Evolutionary conservation across 2,888 invertebrate species (phyloP), one percentile per base, ranked within the genome.

Genomic region (Aelia acuminata): DNA sequence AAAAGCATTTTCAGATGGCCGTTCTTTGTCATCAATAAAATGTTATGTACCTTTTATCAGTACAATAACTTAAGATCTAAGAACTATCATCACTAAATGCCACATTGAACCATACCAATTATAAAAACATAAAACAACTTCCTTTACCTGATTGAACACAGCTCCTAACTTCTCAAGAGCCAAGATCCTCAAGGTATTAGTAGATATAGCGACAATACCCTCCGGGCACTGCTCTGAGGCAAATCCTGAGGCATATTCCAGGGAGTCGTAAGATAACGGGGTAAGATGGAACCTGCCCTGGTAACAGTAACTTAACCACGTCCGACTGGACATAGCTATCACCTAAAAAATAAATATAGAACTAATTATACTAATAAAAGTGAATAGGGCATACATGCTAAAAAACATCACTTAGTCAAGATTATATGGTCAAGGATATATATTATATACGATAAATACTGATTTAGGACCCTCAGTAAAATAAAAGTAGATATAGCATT

Each of bases 161-260:
- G 98, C 99, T 0, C 99, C 99, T 2, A 99, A 93, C 92, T 99
- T 99, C 92, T 99, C 99, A 88, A 99, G 93, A 0, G 99, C 99
- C 92, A 99, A 94, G 94, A 99, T 99, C 91, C 99, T 94, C 87
- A 99, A 93, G 0, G 99, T 99, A 92, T 99, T 99, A 1, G 98
- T 97, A 0, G 99, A 98, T 92, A 99, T 99, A 0, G 99, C 99
- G 0, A 99, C 99, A 91, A 99, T 98, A 90, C 99, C 99, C 93
- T 99, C 99, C 0, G 98, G 98, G 93, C 99, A 99, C 93, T 99
- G 99, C 93, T 99, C 99, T 90, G 94, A 95, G 1, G 94, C 94
- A 92, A 99, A 99, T 5, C 99, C 99, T 1, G 99, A 98, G 0
- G 99, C 99, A 93, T 98, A 99, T 92, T 99, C 99, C 89, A 99